These are phyloP conservation scores for Oncopeltus fasciatus DNA, from an alignment of 1,140 invertebrate genomes.

Conservation along the genomic window DNA sequence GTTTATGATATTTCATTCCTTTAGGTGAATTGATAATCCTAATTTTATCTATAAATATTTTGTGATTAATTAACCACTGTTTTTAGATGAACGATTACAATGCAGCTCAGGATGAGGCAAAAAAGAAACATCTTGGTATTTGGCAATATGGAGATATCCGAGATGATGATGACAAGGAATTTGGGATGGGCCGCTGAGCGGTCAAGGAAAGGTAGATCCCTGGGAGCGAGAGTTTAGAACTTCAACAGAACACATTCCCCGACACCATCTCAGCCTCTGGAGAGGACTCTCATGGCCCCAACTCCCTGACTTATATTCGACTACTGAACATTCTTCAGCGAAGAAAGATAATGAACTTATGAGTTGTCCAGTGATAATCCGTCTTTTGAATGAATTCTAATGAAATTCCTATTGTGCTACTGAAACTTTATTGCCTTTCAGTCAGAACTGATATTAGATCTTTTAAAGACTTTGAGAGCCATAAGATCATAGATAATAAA, in stretches of 20 bases:
- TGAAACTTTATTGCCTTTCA: conserved; percentile 6
- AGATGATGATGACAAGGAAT: conserved; percentile 86
- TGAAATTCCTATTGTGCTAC: background rate
- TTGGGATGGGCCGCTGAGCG: conserved; percentile 36
- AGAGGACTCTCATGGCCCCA: conserved; percentile 6
- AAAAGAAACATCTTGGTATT: conserved; percentile 67
- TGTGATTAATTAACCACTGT: background rate
- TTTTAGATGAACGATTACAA: conserved; percentile 59
- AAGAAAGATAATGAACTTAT: background rate
- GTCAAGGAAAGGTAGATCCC: background rate
- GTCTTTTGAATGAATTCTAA: background rate
- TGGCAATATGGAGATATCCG: conserved; percentile 95
- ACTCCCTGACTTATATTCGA: background rate
- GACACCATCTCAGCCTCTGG: background rate
- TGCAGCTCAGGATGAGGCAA: conserved; percentile 70
- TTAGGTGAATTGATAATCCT: too few relatives aligned
- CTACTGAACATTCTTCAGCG: background rate
- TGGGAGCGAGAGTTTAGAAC: background rate
- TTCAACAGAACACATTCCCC: background rate
- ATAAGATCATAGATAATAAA: conserved; percentile 3
- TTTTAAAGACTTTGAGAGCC: background rate
- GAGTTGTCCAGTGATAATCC: conserved; percentile 10
- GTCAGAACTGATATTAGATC: background rate
- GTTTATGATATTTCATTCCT: too few relatives aligned
- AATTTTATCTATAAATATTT: too few relatives aligned